These are phyloP conservation scores for Micromesistius poutassou DNA, from an alignment of 2,797 vertebrate species.

Conservation along the genomic window DNA sequence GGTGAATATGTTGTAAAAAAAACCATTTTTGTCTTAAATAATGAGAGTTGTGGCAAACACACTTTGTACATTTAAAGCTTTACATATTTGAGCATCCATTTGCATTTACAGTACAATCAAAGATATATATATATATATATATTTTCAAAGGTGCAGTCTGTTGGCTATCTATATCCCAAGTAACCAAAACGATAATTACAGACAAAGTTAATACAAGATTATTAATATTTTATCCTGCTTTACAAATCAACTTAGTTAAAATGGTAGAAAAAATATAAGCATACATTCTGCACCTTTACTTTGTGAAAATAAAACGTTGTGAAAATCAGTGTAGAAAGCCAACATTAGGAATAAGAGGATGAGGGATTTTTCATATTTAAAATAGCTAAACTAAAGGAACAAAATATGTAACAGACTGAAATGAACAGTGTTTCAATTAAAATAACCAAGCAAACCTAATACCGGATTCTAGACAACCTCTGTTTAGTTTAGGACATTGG, in stretches of 20 bases:
- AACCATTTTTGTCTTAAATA: slow-evolving; percentile 52
- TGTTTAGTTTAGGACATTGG: background rate
- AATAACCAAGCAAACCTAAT: slow-evolving; percentile 42
- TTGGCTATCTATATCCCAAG: slow-evolving; percentile 20
- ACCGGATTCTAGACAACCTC: slow-evolving; percentile 20
- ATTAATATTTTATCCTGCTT: slow-evolving; percentile 10
- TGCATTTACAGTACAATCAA: slow-evolving; percentile 74
- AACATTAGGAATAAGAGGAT: slow-evolving; percentile 27
- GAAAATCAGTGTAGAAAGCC: slow-evolving; percentile 48
- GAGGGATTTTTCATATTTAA: slow-evolving; percentile 51
- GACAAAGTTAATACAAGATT: slow-evolving; percentile 1
- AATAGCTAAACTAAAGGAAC: slow-evolving; percentile 39
- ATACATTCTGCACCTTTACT: slow-evolving; percentile 26
- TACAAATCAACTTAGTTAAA: slow-evolving; percentile 9
- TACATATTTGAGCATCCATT: slow-evolving; percentile 50
- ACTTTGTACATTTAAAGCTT: slow-evolving; percentile 56
- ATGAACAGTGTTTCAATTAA: slow-evolving; percentile 59
- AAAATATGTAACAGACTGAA: slow-evolving; percentile 38
- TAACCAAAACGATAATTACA: slow-evolving; percentile 27
- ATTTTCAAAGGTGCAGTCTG: slow-evolving; percentile 27
- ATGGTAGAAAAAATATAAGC: slow-evolving; percentile 27
- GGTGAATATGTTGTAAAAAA: slow-evolving; percentile 13
- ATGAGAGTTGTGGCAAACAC: slow-evolving; percentile 61
- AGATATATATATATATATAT: slow-evolving; percentile 17
- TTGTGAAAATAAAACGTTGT: slow-evolving; percentile 25